Conservation (phyloP, 2,113 vertebrate genomes). For the Burhinus oedicnemus region DNA sequence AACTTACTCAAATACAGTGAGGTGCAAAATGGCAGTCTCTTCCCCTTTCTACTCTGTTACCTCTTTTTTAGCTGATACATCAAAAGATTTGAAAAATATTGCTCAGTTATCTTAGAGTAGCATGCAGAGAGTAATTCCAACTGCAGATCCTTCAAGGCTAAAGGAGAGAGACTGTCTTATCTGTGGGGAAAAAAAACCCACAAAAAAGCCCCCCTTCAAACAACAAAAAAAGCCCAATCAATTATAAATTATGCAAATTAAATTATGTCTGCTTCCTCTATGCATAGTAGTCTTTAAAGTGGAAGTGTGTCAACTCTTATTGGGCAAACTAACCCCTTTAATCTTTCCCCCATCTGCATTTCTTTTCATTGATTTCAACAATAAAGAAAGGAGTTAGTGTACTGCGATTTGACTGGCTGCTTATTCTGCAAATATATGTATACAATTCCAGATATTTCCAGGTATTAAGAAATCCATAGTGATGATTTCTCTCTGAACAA, state of each 20-base stretch:
- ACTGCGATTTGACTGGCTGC: neutral
- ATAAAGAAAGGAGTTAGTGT: neutral
- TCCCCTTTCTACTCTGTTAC: neutral
- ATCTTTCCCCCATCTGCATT: neutral
- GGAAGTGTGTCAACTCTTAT: neutral
- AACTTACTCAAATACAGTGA: neutral
- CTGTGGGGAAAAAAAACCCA: fast-evolving
- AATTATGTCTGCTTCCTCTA: neutral
- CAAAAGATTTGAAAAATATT: neutral
- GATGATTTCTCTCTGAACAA: neutral
- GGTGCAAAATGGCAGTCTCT: neutral
- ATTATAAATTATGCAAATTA: neutral
- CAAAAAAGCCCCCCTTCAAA: neutral
- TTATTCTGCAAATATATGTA: neutral
- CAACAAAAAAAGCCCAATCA: neutral
- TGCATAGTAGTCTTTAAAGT: neutral
- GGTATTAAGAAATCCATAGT: neutral
- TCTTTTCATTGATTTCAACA: neutral
- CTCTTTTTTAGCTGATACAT: neutral
- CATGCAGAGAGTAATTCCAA: neutral
- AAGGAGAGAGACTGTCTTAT: neutral
- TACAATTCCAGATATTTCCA: neutral
- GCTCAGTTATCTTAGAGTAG: neutral
- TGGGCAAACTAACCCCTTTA: neutral
- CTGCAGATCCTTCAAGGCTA: neutral